Evolutionary conservation across 2,888 invertebrate species (phyloP).

Genomic region (Coelopa pilipes): DNA sequence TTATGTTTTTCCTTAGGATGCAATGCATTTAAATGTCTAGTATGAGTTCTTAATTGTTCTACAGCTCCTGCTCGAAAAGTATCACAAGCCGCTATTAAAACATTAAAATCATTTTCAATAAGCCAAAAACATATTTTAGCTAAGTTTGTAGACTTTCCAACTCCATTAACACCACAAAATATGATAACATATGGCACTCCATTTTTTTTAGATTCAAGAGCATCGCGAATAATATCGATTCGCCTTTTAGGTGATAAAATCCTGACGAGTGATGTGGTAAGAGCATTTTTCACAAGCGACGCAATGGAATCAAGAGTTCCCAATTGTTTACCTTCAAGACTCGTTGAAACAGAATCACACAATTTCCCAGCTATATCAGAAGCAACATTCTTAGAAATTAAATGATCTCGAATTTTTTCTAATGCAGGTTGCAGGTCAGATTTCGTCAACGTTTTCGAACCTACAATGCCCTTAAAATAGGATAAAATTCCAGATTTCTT

Average conservation of each 20-base stretch:
- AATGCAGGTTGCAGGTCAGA: slow-evolving; percentile 87
- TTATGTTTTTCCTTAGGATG: slow-evolving; percentile 84
- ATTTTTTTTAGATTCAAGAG: slow-evolving; percentile 85
- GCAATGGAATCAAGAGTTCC: slow-evolving; percentile 97
- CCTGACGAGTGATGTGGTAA: slow-evolving; percentile 91
- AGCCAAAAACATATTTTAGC: slow-evolving; percentile 99
- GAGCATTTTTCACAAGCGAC: slow-evolving; percentile 84
- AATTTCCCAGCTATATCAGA: slow-evolving; percentile 93
- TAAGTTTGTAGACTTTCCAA: slow-evolving; percentile 98
- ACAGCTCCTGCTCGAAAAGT: slow-evolving; percentile 99
- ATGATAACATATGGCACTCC: slow-evolving; percentile 94
- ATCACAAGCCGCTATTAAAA: slow-evolving; percentile 98
- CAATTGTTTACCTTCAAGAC: slow-evolving; percentile 89
- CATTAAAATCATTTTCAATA: slow-evolving; percentile 95
- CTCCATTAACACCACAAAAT: slow-evolving; percentile 99
- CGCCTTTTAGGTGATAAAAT: slow-evolving; percentile 94
- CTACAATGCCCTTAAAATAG: slow-evolving; percentile 88
- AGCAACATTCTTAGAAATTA: slow-evolving; percentile 98
- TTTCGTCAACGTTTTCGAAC: slow-evolving; percentile 84
- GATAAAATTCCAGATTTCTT: slow-evolving; percentile 74
- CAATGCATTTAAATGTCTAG: slow-evolving; percentile 89
- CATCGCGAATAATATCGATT: slow-evolving; percentile 96
- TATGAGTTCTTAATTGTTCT: slow-evolving; percentile 96
- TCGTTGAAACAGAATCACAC: slow-evolving; percentile 90
- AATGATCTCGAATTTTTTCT: slow-evolving; percentile 93